Base-by-base conservation (phyloP, 2,113 vertebrate genomes). In the Albula glossodonta region DNA sequence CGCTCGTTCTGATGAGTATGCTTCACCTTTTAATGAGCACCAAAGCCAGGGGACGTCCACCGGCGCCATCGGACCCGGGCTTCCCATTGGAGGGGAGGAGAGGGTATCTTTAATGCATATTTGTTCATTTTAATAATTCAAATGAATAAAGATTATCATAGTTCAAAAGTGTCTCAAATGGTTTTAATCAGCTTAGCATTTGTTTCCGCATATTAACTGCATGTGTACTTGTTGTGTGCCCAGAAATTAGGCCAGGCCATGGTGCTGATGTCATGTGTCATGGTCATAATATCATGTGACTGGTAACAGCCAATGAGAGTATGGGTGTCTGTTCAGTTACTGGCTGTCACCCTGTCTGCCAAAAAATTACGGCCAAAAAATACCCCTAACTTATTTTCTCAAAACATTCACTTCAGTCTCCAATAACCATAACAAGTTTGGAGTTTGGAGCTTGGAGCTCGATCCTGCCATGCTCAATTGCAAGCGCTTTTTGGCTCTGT, bases 401-500 rank as follows among this genome's bases (percentile, higher is more conserved):
- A 4, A 17, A 80, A 17, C 31, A 41, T 41, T 25, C 78, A 17
- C 48, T 66, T 48, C 51, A 51, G 41, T 50, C 70, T 84, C 83
- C 57, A 25, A 51, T n/a, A 70, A n/a, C 3, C 1, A 60, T 25
- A n/a, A 70, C 80, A 80, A 77, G 81, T 51, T 80, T 60, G 25
- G 56, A 78, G 51, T 85, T 74, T 74, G 78, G 52, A 52, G 51
- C 49, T 57, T 48, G 19, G 74, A 80, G 77, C 77, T 60, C n/a
- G 52, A 56, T 60, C 57, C 77, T 49, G 74, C 57, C 31, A 79
- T 41, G n/a, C 70, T 80, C 15, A 31, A 31, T 8, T 8, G 19
- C 77, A 41, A 79, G 19, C 52, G 84, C 56, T 49, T 66, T 85
- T 48, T 80, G 25, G 49, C 25, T 80, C 49, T 41, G n/a, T 84